Conservation (phyloP, 2,797 vertebrate species). For the Limnodromus scolopaceus region DNA sequence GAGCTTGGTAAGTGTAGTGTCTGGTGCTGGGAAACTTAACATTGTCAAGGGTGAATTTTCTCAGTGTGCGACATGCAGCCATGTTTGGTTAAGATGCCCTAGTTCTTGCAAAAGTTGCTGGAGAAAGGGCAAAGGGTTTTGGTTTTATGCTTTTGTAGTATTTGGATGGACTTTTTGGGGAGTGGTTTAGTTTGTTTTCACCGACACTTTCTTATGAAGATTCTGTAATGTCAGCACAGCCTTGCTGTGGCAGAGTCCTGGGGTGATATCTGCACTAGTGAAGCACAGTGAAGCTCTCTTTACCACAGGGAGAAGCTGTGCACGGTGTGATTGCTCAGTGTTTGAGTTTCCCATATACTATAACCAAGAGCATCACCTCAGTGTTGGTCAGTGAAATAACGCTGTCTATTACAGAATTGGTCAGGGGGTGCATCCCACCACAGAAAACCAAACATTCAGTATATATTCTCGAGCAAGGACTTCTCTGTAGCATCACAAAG, state of each 20-base stretch:
- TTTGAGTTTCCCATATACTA: neutral
- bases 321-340: accelerated
- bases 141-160: neutral
- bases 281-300: neutral
- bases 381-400: neutral
- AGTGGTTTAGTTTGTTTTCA: too few species aligned
- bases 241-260: neutral
- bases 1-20: neutral
- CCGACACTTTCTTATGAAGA: neutral
- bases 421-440: neutral
- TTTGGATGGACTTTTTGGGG: neutral
- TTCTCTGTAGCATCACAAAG: neutral
- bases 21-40: neutral
- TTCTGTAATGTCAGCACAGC: neutral
- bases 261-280: too few species aligned
- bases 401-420: neutral
- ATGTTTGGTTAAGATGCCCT: neutral
- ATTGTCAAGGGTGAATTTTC: neutral
- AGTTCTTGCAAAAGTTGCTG: neutral
- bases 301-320: neutral
- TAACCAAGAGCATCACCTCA: neutral
- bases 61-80: neutral
- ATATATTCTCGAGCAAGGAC: neutral
- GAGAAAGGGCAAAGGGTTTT: neutral
- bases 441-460: neutral